These are phyloP conservation scores for Mesocentrotus franciscanus DNA, from an alignment of 53 echinoderm and acorn worm species.

Conservation along the genomic window DNA sequence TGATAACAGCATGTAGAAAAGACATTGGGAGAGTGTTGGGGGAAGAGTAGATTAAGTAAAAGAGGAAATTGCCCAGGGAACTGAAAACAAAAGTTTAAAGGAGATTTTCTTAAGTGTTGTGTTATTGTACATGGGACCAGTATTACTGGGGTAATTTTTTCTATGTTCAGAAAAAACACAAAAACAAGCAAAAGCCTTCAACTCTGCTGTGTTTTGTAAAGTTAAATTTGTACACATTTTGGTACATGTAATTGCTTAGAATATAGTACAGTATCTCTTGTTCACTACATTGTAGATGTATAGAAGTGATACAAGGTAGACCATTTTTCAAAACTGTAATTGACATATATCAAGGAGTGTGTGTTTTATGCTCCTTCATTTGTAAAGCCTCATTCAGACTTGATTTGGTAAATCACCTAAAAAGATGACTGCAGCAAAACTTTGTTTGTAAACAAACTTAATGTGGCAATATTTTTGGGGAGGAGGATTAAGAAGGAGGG, in stretches of 20 bases:
- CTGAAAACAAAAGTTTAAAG: not conserved
- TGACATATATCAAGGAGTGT: not conserved
- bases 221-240: conserved; percentile 35
- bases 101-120: not conserved
- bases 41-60: not conserved
- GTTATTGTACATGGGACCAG: conserved; percentile 54
- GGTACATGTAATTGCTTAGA: not conserved
- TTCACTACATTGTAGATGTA: not conserved
- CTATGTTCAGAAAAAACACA: conserved; percentile 30
- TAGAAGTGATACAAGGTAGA: not conserved
- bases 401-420: not conserved
- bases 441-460: not conserved
- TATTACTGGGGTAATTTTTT: conserved; percentile 37
- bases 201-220: conserved; percentile 64
- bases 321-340: not conserved
- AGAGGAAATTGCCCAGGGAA: not conserved
- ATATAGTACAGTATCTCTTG: not conserved
- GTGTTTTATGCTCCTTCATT: not conserved
- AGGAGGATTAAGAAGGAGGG: not conserved
- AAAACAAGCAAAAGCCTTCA: conserved; percentile 58
- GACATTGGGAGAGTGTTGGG: not conserved
- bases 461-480: not conserved
- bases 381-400: not conserved
- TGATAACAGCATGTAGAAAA: not conserved
- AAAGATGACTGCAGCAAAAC: not conserved